phyloP scores from a whole-genome alignment of 2,797 vertebrate genomes.

The Okamejei kenojei region DNA sequence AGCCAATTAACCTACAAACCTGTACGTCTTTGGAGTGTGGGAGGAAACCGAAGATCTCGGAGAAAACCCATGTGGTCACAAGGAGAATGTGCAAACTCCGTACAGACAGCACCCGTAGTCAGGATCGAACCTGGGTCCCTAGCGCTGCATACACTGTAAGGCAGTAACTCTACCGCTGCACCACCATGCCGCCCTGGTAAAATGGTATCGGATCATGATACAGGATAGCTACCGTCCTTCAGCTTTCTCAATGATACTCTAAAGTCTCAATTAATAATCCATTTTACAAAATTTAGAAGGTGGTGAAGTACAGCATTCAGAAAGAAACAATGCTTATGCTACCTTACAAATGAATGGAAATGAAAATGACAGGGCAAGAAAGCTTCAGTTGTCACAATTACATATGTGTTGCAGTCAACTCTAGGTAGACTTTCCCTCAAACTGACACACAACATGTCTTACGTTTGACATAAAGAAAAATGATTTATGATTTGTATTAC shows the following conservation, averaged over 20 bases:
- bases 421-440: not conserved
- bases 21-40: too few species aligned
- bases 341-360: conserved; percentile 5
- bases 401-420: conserved; percentile 40
- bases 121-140: too few species aligned
- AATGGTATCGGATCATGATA: too few species aligned
- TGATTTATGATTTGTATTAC: not conserved
- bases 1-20: too few species aligned
- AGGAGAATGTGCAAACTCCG: too few species aligned
- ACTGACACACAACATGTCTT: not conserved
- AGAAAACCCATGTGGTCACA: too few species aligned
- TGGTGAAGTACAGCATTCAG: not conserved
- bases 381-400: conserved; percentile 33
- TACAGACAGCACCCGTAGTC: too few species aligned
- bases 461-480: conserved; percentile 11
- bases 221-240: too few species aligned
- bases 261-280: not conserved
- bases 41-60: too few species aligned
- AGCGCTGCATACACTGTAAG: too few species aligned
- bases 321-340: not conserved
- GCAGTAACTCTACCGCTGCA: too few species aligned
- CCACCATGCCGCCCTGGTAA: too few species aligned
- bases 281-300: not conserved
- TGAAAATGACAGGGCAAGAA: not conserved
- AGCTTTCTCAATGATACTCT: not conserved